Percentiles rank a stretch among this genome's conserved stretches.
Conservation (phyloP, 2,113 vertebrate genomes). For the Sturnira hondurensis region DNA sequence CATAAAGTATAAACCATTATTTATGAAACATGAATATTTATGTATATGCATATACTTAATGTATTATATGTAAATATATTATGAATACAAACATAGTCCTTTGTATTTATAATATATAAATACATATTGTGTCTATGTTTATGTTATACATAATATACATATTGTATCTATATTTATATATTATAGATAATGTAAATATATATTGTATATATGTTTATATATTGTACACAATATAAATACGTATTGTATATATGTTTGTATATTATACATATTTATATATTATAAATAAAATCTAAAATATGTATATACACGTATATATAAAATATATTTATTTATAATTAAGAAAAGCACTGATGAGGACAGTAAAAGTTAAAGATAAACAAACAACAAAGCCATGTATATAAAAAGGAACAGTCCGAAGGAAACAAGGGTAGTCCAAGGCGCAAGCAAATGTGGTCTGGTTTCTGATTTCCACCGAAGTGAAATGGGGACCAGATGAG, state of each 20-base stretch:
- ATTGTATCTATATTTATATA: not conserved
- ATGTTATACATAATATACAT: not conserved
- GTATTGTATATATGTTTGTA: too few species aligned
- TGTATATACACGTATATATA: not conserved
- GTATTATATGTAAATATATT: not conserved
- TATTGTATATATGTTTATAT: too few species aligned
- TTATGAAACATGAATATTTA: not conserved
- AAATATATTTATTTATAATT: not conserved
- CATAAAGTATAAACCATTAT: not conserved
- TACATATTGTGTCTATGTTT: too few species aligned
- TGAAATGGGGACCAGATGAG: slow-evolving; percentile 58
- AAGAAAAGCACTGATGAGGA: not conserved
- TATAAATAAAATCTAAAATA: not conserved
- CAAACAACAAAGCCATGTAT: not conserved
- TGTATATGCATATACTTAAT: too few species aligned
- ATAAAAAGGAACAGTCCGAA: not conserved
- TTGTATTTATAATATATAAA: not conserved
- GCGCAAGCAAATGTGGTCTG: not conserved
- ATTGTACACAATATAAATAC: not conserved
- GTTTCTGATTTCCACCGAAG: slow-evolving; percentile 42
- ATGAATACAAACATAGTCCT: too few species aligned
- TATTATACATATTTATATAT: not conserved
- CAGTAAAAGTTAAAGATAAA: not conserved
- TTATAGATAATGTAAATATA: too few species aligned
- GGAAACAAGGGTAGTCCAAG: not conserved